Evolutionary conservation across 2,888 invertebrate genomes (phyloP), one percentile per base, ranked within the genome.

Genomic region (Nebria brevicollis): DNA sequence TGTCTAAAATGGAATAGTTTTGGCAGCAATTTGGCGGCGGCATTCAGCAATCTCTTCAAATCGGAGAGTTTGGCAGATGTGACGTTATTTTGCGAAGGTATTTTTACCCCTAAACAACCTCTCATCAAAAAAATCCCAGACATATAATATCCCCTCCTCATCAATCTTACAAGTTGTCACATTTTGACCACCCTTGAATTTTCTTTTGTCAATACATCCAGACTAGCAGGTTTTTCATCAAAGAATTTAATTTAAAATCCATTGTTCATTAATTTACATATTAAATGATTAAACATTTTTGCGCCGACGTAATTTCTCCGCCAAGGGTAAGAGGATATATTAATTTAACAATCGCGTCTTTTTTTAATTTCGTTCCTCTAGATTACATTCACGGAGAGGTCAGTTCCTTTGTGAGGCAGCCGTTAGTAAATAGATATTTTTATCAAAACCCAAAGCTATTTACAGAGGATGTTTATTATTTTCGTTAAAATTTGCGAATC

Each of bases 1-100:
- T 96, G 96, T 92, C 93, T 97, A 88, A 96, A 97, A 93, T 97
- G 97, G 97, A 97, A 96, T 94, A 96, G 96, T 92, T 97, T 96
- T 91, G 96, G 96, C 89, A 96, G 95, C 88, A 97, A 97, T 92
- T 92, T 97, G 91, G 96, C 96, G 87, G 95, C 96, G 87, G 95
- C 96, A 87, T 97, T 96, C 91, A 96, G 96, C 88, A 96, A 95
- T 91, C 92, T 97, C 88, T 96, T 96, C 93, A 96, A 96, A 92
- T 96, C 96, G 88, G 96, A 97, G 92, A 95, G 95, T 89, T 93
- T 97, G 88, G 95, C 96, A 87, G 97, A 97, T 92, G 96, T 97
- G 89, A 97, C 96, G 87, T 92, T 97, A 86, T 97, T 96, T 90
- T 97, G 97, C 92, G 96, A 96, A 93, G 96, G 97, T 96, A 90